Evolutionary conservation across 1,140 invertebrate species (phyloP), one percentile per base, ranked within the genome.

Genomic region (Thaumetopoea pityocampa): DNA sequence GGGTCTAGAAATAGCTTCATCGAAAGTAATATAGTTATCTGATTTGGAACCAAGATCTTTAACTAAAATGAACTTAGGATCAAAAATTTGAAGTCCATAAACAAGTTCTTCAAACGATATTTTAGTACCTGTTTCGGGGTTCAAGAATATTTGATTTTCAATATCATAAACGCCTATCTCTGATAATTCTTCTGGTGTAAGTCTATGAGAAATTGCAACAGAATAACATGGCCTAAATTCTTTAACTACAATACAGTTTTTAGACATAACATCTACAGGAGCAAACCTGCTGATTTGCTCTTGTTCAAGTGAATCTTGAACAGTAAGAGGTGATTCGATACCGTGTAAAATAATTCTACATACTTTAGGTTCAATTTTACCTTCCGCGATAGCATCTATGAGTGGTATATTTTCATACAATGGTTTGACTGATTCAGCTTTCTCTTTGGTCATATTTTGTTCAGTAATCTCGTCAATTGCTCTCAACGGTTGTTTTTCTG

Each of bases 101-200:
- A 95, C 90, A n/a, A 93, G 86, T 36, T 94, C 91, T 60, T 91
- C 88, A 57, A 98, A 94, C 1, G 92, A 89, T 24, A 95, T 89
- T 53, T 88, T 88, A 30, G 90, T 87, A 26, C 90, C 90, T 7
- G 92, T 92, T 44, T 90, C 87, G 1, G 94, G 93, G 85, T 97
- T 90, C 4, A 92, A 77, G 64, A 97, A 97, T 57, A 89, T 88
- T 43, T 91, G 90, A 45, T 87, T 89, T 52, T 91, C 88, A 3
- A 89, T 67, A 84, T 96, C 91, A 67, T 92, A 96, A 18, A 92
- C 88, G 27, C 92, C 93, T 41, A 90, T 79, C 56, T 92, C 87
- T 1, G 91, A 87, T 15, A 96, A 83, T 59, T 88, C 87, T 63
- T 91, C 87, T 4, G 90, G 83, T 24, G 89, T 92, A 46, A 90